Conservation (phyloP, 2,888 invertebrate species). For the Nasonovia ribisnigri region DNA sequence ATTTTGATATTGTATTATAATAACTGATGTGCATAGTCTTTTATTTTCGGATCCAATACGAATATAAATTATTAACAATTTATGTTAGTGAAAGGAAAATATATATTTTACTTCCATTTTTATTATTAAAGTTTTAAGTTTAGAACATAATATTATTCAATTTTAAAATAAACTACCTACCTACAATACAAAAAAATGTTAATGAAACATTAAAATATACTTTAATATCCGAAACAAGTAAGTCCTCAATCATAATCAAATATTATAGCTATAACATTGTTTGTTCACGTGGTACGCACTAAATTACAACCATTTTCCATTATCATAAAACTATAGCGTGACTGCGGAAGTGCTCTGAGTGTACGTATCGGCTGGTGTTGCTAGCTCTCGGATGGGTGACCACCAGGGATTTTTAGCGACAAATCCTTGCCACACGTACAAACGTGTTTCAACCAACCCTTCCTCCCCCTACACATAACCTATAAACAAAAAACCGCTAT, state of each 20-base stretch:
- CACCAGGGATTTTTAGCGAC: no score
- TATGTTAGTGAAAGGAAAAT: neutral
- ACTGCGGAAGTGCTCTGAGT: no score
- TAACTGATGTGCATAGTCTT: neutral
- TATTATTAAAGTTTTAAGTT: neutral
- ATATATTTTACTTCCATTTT: neutral
- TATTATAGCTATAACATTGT: neutral
- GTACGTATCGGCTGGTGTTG: no score
- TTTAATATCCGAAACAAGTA: neutral
- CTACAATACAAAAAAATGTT: neutral
- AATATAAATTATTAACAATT: neutral
- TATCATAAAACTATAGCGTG: neutral
- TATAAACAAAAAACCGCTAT: no score
- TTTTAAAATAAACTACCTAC: neutral
- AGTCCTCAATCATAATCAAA: slow-evolving; percentile 19
- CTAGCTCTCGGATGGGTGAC: no score
- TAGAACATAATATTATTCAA: neutral
- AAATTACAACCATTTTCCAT: slow-evolving; percentile 12
- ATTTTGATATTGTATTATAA: no score
- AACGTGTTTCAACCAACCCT: no score
- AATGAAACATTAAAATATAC: slow-evolving; percentile 7
- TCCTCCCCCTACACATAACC: no score
- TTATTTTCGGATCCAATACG: neutral
- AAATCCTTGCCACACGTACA: no score
- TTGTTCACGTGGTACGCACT: neutral